Evolutionary conservation across 2,797 vertebrate genomes (phyloP), one percentile per base, ranked within the genome.

Genomic region (Lepus oiostolus): DNA sequence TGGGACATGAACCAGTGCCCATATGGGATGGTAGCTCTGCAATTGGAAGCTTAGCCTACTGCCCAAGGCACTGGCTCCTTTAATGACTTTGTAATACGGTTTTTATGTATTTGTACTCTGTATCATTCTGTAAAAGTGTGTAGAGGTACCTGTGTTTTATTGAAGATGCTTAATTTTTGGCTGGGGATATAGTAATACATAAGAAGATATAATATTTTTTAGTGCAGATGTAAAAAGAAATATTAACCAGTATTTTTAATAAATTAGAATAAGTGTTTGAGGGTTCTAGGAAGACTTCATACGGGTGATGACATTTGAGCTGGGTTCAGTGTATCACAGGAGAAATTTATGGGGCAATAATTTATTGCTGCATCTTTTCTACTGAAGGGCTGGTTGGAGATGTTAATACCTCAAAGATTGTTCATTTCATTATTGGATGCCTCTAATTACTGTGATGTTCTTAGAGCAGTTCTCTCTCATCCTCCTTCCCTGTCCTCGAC

Each of bases 291-390:
- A 96, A 92, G 22, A 24, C 63, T 52, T 87, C 13, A 21, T 54
- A 92, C 82, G 89, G 42, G 2, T 68, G 58, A 13, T 85, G 62
- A 85, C 72, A 65, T 92, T 74, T 86, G 50, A 96, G 38, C 82
- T 77, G 71, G 26, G 60, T 79, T 50, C 50, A 13, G 26, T 93
- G 11, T 80, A 58, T 32, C 71, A 54, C 50, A 79, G 71, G 42
- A 35, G 79, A 52, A 90, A 74, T 21, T 79, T 42, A 84, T 38
- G 60, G n/a, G 28, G 52, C 52, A 62, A 28, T 67, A 63, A 17
- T 80, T 95, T 93, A 38, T 77, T 88, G 65, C 68, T 84, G 24
- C 16, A 65, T 70, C 24, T 50, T 91, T 6, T 32, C 52, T 79
- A 52, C 38, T 75, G 72, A 91, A 65, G 38, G n/a, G 21, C 77